Evolutionary conservation across 2,113 vertebrate genomes (phyloP), one percentile per base, ranked within the genome.

Genomic region (Haemorhous mexicanus): DNA sequence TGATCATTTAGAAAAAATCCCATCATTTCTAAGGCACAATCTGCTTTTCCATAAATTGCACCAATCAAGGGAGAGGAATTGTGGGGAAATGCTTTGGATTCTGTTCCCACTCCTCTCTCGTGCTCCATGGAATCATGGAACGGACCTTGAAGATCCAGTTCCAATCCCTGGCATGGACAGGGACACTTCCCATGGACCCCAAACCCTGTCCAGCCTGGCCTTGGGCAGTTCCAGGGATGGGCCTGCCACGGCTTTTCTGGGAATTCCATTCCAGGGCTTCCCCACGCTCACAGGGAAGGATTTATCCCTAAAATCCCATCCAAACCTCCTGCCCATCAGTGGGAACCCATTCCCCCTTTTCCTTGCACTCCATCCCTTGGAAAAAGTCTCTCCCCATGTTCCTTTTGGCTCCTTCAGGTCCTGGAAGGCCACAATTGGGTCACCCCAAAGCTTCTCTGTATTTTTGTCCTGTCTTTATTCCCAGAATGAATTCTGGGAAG

Each of bases 171-270:
- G 17, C 27, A 18, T 1, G 17, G 44, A 5, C 32, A 33, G 73
- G 39, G 11, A 8, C 33, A 4, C 0, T 73, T 82, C 9, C 44
- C 39, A 24, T 1, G 9, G 23, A 58, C 10, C 52, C 39, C 68
- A 35, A 43, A 55, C 9, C n/a, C 41, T 1, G 0, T 21, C 49
- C 49, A 58, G 0, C 20, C 49, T 7, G n/a, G 16, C 41, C 66
- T 32, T 12, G 75, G 66, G 11, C 26, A 33, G 20, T 58, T 37
- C 43, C 50, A 58, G 50, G 28, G 12, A n/a, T 24, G 66, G 47
- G 4, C 23, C 23, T 62, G 28, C n/a, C 23, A 6, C 1, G 0
- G n/a, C 6, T 41, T 28, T 35, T 14, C 41, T n/a, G 47, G 30
- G 39, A 55, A 72, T 32, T 24, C 19, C 35, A 20, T 21, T 24